Evolutionary conservation across 2,113 vertebrate genomes (phyloP), one percentile per base, ranked within the genome.

Genomic region (Sula dactylatra): DNA sequence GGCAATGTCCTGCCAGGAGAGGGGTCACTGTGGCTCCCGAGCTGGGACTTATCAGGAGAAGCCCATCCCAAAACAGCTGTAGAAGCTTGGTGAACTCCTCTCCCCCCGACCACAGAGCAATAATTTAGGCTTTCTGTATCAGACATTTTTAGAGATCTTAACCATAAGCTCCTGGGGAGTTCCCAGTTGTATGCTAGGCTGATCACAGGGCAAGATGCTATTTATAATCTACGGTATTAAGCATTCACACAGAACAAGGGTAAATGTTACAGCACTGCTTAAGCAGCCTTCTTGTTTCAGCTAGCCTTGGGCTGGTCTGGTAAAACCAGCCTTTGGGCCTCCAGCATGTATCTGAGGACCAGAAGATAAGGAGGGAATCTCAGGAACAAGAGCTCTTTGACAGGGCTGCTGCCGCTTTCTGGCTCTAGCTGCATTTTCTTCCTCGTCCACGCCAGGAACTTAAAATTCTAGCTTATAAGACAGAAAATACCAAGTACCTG

Each of bases 401-500:
- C 22, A 78, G 26, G 9, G 10, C 11, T 52, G 10, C 31, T 91
- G 50, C 72, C 79, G 31, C n/a, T 92, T 94, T 82, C 32, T 81
- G 21, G 16, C 20, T 86, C 3, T 62, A 52, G 27, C 27, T 85
- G 14, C 4, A 10, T 88, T 76, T 94, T 66, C 17, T 86, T 86
- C 29, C 24, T 45, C 4, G 0, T 6, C 62, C 8, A 42, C 4
- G 8, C 56, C 70, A 83, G 34, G 11, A 93, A 73, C 38, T 70
- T 73, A 73, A 81, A 82, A 73, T 6, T 86, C 62, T 22, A 36
- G 11, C 29, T 84, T 61, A 25, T n/a, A 62, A 66, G 11, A 76
- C 10, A 76, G n/a, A 95, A 95, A 91, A 83, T 81, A 76, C 17
- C 22, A 91, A 86, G 88, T 86, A 95, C 45, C 61, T 86, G 50